A percentile compares a stretch with the other conserved stretches of the same genome.
Conservation (phyloP, 2,113 vertebrate species). For the Cyphomyrus plagiostoma region DNA sequence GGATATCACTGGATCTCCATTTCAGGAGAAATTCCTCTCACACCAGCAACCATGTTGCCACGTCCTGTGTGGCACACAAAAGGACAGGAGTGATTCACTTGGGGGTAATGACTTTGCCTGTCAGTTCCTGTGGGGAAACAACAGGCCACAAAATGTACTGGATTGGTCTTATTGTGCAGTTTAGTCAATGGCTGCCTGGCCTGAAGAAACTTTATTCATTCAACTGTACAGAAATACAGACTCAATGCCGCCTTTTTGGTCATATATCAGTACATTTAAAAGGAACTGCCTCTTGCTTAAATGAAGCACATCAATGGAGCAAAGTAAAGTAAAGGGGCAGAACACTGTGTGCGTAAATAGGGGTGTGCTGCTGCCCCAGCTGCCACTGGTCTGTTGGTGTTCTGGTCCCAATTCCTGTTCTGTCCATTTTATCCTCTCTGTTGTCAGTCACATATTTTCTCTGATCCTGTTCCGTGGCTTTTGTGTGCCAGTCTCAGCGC, state of each 20-base stretch:
- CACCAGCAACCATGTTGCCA: not conserved
- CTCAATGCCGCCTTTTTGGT: not conserved
- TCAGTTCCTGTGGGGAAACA: not conserved
- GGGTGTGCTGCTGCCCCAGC: not conserved
- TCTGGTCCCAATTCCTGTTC: not conserved
- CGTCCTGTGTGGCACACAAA: not conserved
- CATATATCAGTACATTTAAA: not conserved
- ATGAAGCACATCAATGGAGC: not conserved
- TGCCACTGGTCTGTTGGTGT: not conserved
- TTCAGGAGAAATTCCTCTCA: not conserved
- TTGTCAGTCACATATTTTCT: not conserved
- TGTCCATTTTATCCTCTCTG: not conserved
- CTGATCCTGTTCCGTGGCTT: not conserved
- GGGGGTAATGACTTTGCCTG: not conserved
- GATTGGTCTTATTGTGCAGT: not conserved
- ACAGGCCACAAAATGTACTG: not conserved
- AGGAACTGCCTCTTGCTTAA: not conserved
- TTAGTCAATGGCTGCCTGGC: not conserved
- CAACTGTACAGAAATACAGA: not conserved
- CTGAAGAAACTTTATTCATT: not conserved
- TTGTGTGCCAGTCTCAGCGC: not conserved
- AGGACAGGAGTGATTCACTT: constrained; percentile 3
- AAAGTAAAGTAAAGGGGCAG: not conserved
- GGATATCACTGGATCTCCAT: not conserved
- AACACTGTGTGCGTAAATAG: not conserved